Base-by-base conservation (phyloP, 2,113 vertebrate species). In the Pungitius pungitius region DNA sequence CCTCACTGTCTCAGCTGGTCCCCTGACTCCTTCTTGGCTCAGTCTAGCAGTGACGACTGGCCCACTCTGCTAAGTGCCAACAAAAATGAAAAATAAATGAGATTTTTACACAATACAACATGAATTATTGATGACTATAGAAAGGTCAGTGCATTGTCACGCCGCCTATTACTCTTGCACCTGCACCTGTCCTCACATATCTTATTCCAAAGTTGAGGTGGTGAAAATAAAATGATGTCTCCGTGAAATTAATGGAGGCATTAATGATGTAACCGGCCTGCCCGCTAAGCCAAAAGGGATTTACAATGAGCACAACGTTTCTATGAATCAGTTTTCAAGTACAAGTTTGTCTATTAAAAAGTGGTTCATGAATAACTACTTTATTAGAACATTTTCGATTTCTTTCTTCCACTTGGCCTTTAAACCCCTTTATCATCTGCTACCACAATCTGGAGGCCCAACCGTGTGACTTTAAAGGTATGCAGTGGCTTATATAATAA, bases 31-130 rank as follows among this genome's bases (percentile, higher is more conserved):
- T n/a, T 39, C 37, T 55, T 69, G 69, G 8, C 12, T 3, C 59
- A 26, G 72, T 69, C 52, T 27, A 60, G 13, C 61, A 22, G 57
- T 6, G 47, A 69, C 70, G 78, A 77, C 65, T 57, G 33, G 65
- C 73, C 55, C 45, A 43, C 15, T 76, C 57, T 64, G 65, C 70
- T 69, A 60, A 80, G 80, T 73, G 85, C 75, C 71, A 71, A 77
- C 75, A 77, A 78, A 71, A 75, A 80, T 78, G 70, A 83, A 85
- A 84, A 75, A 85, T 81, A 78, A 71, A 88, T 84, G 69, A 84
- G 69, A 81, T 73, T 83, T 83, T 83, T 69, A 77, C 77, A 87
- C 78, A 86, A 83, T 37, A 57, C 69, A 62, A 33, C 63, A 77
- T 80, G 43, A 82, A 83, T 73, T 73, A 76, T 83, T 80, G 55